phyloP scores from a whole-genome alignment of 2,113 vertebrate species.

The Tachuris rubrigastra region DNA sequence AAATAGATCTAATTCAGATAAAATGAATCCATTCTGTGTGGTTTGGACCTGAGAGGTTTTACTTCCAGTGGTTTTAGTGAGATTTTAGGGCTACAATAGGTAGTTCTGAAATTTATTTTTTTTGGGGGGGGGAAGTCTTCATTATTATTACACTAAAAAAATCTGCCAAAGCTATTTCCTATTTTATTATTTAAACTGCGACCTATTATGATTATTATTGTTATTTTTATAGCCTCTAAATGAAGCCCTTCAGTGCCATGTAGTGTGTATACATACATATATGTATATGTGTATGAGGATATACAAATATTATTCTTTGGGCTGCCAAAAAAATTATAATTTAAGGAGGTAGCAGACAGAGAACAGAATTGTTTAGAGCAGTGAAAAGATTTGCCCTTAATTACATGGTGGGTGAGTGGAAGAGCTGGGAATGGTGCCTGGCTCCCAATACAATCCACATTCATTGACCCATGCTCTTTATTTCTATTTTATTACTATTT shows the following conservation, averaged over 20 bases:
- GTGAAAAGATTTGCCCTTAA: constrained; percentile 11
- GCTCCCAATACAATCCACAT: neutral
- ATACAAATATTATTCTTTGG: neutral
- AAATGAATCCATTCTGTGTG: neutral
- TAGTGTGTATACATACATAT: neutral
- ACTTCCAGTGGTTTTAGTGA: neutral
- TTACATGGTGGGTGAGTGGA: neutral
- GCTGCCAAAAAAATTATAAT: neutral
- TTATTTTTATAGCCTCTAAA: neutral
- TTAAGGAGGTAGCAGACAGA: neutral
- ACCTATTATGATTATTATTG: neutral
- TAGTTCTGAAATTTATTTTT: neutral
- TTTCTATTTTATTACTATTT: neutral
- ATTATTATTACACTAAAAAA: neutral
- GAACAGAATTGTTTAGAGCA: neutral
- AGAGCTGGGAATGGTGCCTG: neutral
- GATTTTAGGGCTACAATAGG: neutral
- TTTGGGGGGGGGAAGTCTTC: neutral
- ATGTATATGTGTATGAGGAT: neutral
- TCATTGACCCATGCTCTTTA: neutral
- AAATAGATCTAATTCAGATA: neutral
- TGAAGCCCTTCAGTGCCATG: neutral
- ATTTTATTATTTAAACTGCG: neutral
- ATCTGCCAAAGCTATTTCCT: neutral
- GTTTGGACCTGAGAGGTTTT: neutral